Evolutionary conservation across 2,888 invertebrate genomes (phyloP), one percentile per base, ranked within the genome.

Genomic region (Cephus runcator): DNA sequence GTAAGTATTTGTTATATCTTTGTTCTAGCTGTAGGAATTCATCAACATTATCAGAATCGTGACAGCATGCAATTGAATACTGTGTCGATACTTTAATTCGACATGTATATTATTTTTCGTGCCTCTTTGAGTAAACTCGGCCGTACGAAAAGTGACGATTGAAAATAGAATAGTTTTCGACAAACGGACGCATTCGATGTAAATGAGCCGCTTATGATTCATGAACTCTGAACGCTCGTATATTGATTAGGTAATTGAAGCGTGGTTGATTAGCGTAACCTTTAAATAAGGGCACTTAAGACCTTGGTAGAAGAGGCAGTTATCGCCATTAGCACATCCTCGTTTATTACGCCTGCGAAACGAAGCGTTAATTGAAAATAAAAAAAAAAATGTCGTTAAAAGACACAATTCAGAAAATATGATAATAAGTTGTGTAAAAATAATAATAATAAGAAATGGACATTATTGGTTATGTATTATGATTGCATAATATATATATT

Each of bases 201-300:
- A 71, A 71, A 34, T 23, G 71, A 34, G 31, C 31, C 11, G 30
- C 71, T 71, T 71, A 34, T 30, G 34, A 71, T 71, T 71, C 71
- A 71, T 71, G 71, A 30, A 71, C 34, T 71, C 71, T 33, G 31
- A 33, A 33, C 71, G 71, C 71, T 33, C 23, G 71, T 71, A 34
- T 76, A 74, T 78, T 76, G 75, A 73, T 73, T 73, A 69, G 73
- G 77, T 76, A 79, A 80, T 80, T 76, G 79, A 77, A 73, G 75
- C 73, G 34, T 30, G 56, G 75, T 68, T 80, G 76, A 79, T 82
- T 77, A 71, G 31, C 78, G 75, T 73, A 73, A 73, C 75, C 33
- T 40, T 78, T 36, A 75, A 79, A 78, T 77, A 76, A 79, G 56
- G 75, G 75, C 69, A 74, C 69, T 77, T 33, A 15, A 31, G 79